Evolutionary conservation across 2,113 vertebrate genomes (phyloP).

Genomic region (Bufo bufo): DNA sequence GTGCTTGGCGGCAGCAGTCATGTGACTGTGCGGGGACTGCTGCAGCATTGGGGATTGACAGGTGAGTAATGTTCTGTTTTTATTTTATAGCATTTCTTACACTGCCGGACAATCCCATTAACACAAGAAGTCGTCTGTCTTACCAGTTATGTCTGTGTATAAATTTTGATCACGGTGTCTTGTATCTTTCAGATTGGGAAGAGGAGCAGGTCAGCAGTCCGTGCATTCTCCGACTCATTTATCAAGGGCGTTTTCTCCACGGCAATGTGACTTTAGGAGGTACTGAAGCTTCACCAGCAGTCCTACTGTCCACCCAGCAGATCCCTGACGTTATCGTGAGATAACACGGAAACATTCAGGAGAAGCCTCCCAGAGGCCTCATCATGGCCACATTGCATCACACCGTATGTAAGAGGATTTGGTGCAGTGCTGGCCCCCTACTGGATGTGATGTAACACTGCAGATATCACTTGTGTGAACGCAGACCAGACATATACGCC

Average conservation of each 20-base stretch:
- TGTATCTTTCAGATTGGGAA: conserved; percentile 86
- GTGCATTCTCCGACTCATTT: conserved; percentile 95
- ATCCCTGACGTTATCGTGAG: background rate
- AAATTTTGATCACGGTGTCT: conserved; percentile 59
- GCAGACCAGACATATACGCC: background rate
- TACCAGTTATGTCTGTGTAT: background rate
- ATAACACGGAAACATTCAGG: background rate
- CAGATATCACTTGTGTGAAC: background rate
- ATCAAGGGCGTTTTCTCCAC: conserved; percentile 97
- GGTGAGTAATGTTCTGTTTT: too few relatives aligned
- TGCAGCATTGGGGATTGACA: too few relatives aligned
- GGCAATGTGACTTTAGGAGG: conserved; percentile 99
- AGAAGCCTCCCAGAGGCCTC: background rate
- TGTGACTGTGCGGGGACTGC: too few relatives aligned
- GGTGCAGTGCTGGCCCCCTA: background rate
- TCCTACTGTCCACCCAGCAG: background rate
- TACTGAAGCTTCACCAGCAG: conserved; percentile 63
- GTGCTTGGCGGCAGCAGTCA: too few relatives aligned
- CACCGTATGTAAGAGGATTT: background rate
- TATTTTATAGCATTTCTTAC: too few relatives aligned
- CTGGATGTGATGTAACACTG: background rate
- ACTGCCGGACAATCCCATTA: too few relatives aligned
- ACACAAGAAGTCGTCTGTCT: background rate
- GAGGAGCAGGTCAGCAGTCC: conserved; percentile 98
- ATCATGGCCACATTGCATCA: background rate